Conservation (phyloP, 2,888 invertebrate genomes). For the Brachyptera risi region DNA sequence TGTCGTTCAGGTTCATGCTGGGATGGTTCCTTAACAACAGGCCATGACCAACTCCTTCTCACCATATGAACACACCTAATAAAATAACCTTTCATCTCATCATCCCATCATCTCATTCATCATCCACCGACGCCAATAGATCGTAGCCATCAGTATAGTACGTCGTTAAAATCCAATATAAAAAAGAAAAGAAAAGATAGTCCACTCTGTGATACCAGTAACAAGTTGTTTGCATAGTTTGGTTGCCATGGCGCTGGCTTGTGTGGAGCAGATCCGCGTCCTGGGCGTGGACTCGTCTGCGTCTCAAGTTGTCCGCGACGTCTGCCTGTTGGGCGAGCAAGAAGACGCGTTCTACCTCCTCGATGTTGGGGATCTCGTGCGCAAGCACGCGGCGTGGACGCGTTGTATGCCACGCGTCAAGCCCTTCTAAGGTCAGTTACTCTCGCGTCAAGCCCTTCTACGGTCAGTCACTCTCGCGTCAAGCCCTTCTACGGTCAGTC, state of each 20-base stretch:
- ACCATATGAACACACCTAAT: too few species aligned
- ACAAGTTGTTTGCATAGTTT: too few species aligned
- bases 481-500: constrained; percentile 91
- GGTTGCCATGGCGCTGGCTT: constrained; percentile 55
- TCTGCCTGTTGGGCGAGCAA: constrained; percentile 58
- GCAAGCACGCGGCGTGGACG: constrained; percentile 79
- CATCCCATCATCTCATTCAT: too few species aligned
- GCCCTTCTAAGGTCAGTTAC: constrained; percentile 79
- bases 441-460: constrained; percentile 72
- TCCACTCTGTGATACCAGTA: too few species aligned
- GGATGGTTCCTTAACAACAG: too few species aligned
- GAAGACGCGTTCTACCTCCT: constrained; percentile 92
- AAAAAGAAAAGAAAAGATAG: too few species aligned
- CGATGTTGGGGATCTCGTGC: constrained; percentile 80
- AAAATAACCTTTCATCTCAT: too few species aligned
- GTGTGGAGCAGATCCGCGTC: constrained; percentile 58
- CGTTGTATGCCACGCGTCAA: constrained; percentile 79
- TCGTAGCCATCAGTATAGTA: too few species aligned
- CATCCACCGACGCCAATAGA: too few species aligned
- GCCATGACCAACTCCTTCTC: too few species aligned
- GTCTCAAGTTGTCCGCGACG: constrained; percentile 56
- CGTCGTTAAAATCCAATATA: too few species aligned
- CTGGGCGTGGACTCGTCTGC: constrained; percentile 58
- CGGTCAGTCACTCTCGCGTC: constrained; percentile 58
- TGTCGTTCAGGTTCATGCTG: too few species aligned